Percentiles rank a stretch among this genome's conserved stretches.
phyloP scores from a whole-genome alignment of 2,888 invertebrate species.

The Eurytoma adleriae region DNA sequence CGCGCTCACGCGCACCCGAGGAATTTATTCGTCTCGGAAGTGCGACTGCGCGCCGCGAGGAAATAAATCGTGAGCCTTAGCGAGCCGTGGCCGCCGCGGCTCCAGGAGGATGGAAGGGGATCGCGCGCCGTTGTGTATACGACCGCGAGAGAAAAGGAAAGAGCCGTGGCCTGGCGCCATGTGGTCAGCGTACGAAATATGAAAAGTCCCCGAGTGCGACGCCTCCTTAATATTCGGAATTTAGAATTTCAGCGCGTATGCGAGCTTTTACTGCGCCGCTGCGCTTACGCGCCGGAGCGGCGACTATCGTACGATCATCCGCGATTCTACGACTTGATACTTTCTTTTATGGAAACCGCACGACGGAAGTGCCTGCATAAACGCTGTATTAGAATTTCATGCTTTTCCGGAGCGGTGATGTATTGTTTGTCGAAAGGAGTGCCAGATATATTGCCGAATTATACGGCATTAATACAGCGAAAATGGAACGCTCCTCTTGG shows the following conservation, averaged over 20 bases:
- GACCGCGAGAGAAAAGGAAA: background rate
- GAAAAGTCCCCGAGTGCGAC: conserved; percentile 13
- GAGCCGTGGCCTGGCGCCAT: conserved; percentile 17
- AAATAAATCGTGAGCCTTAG: conserved; percentile 51
- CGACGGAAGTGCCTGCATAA: background rate
- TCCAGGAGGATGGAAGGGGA: background rate
- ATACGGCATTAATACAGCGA: conserved; percentile 9
- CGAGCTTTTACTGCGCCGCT: background rate
- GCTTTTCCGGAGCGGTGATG: conserved; percentile 14
- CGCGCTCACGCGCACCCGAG: conserved; percentile 13
- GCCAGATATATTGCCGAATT: conserved; percentile 20
- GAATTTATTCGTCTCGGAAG: conserved; percentile 59
- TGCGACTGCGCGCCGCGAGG: conserved; percentile 46
- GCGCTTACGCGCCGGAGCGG: conserved; percentile 1
- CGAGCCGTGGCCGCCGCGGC: background rate
- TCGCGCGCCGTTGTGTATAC: conserved; percentile 8
- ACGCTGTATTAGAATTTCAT: conserved; percentile 32
- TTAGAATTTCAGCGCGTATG: conserved; percentile 18
- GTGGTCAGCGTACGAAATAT: conserved; percentile 50
- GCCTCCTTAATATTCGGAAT: conserved; percentile 21
- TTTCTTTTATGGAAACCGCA: conserved; percentile 27
- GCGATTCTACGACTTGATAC: background rate
- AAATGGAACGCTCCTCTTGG: conserved; percentile 6
- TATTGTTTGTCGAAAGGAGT: conserved; percentile 35
- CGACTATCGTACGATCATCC: background rate